Conservation (phyloP, 2,113 vertebrate genomes). For the Piliocolobus tephrosceles region DNA sequence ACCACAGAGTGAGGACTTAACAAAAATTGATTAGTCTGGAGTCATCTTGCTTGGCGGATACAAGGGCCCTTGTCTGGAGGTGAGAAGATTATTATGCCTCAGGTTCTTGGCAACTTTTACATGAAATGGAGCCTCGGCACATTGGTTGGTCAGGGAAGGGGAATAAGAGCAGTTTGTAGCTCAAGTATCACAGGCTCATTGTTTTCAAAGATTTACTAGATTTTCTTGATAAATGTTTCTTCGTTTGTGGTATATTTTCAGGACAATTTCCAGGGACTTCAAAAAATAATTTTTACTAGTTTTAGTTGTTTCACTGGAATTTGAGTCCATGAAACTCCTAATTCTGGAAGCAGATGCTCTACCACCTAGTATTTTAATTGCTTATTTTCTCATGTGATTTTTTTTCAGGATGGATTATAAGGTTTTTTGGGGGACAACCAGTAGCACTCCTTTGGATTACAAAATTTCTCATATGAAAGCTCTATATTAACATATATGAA, state of each 20-base stretch:
- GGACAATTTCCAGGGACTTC: not conserved
- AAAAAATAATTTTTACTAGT: not conserved
- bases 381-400: not conserved
- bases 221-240: not conserved
- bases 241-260: not conserved
- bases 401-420: not conserved
- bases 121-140: not conserved
- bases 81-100: not conserved
- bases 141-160: not conserved
- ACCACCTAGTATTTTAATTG: not conserved
- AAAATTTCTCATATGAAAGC: not conserved
- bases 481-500: not conserved
- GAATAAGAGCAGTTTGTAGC: not conserved
- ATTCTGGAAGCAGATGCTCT: not conserved
- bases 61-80: not conserved
- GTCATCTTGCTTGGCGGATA: not conserved
- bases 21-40: not conserved
- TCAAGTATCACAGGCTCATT: not conserved
- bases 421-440: not conserved
- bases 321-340: not conserved
- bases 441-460: not conserved
- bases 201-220: not conserved
- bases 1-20: not conserved
- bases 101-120: not conserved
- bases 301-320: not conserved